Evolutionary conservation across 2,888 invertebrate species (phyloP).

Genomic region (Folsomia manolachei): DNA sequence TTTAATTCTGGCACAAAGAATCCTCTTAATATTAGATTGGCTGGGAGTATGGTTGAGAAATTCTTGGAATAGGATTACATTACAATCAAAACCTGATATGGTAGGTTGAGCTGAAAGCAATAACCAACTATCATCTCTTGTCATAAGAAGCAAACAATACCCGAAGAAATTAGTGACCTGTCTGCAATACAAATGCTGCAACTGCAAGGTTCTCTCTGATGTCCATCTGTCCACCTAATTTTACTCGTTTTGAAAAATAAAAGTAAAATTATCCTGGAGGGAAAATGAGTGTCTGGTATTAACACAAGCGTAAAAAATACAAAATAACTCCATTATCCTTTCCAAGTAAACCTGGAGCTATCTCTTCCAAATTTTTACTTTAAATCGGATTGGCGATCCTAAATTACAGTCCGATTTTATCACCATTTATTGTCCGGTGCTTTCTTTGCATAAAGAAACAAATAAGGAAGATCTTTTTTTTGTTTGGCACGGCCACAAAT

Average conservation of each 20-base stretch:
- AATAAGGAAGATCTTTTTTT: too few species aligned
- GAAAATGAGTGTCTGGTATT: neutral
- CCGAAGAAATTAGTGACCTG: neutral
- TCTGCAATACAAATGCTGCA: neutral
- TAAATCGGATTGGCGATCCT: neutral
- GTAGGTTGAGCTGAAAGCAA: too few species aligned
- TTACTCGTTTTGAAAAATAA: too few species aligned
- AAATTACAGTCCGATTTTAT: neutral
- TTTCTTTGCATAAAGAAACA: too few species aligned
- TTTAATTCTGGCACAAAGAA: constrained; percentile 4
- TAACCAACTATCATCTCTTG: constrained; percentile 1
- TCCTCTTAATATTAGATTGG: too few species aligned
- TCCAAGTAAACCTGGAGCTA: neutral
- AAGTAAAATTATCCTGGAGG: neutral
- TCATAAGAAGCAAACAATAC: constrained; percentile 7
- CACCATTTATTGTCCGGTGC: neutral
- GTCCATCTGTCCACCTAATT: neutral
- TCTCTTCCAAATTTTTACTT: neutral
- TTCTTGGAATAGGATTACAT: neutral
- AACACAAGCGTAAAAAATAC: neutral
- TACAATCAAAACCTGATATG: too few species aligned
- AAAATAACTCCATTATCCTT: neutral
- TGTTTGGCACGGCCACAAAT: too few species aligned
- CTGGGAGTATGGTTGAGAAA: too few species aligned
- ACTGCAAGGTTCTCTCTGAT: neutral